Base-by-base conservation (phyloP, 92 coral and sea anemone species). In the Galaxea fascicularis region DNA sequence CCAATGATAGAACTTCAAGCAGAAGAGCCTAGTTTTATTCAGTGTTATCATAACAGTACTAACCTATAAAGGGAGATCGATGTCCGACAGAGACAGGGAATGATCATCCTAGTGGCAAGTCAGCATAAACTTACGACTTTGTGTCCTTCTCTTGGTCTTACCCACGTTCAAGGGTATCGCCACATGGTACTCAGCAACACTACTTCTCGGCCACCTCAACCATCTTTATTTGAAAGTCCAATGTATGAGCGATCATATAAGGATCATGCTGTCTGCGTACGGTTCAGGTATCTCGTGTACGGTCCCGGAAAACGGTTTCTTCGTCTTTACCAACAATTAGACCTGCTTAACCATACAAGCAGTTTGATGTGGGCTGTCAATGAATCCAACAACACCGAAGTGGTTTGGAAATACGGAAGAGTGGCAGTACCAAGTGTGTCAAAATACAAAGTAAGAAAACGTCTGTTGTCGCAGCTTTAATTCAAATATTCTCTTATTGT, bases 351-450 rank as follows among this genome's bases (percentile, higher is more conserved):
- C 71, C 74, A 81, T 29, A 29, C 69, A n/a, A 81, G 86, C 29
- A 72, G 91, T 44, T 45, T 87, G 0, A 82, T 92, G 29, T 94
- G 98, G 98, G 85, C 75, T 14, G 87, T 84, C 4, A 91, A 53
- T 45, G 93, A 86, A 45, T 70, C 71, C 7, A 69, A 77, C 52
- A 83, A 73, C 17, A 77, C 87, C 1, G 90, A 88, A 27, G 71
- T 46, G 13, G 53, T 71, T 9, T 94, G 98, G 98, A 92, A 63
- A 54, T 78, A 86, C 28, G 91, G 86, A 58, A 71, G 85, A 69
- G 90, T 89, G 13, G 64, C 88, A 6, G 18, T 94, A 45, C 57
- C 98, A 21, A 87, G 95, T 59, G 86, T 86, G 16, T 64, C 87
- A 56, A 83, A 87, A 28, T 77, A 86, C 54, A 83, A 79, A 86